Evolutionary conservation across 1,140 invertebrate species (phyloP).

Genomic region (Trigoniulus corallinus): DNA sequence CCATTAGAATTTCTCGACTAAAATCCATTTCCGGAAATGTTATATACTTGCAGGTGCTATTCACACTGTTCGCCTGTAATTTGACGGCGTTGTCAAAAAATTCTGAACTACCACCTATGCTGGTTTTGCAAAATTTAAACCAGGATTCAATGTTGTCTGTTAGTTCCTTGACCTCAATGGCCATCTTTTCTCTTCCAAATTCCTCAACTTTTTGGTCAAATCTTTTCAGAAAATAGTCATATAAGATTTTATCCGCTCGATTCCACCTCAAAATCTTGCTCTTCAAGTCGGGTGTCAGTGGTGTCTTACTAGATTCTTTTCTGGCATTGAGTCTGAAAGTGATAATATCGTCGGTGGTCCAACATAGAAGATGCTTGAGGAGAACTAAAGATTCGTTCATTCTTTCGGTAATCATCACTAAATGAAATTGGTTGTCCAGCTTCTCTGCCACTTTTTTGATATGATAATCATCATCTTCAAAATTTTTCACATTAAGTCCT

Average conservation of each 20-base stretch:
- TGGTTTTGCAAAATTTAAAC: not conserved
- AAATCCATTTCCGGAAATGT: too few relatives aligned
- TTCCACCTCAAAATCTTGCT: constrained; percentile 16
- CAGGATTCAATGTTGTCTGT: not conserved
- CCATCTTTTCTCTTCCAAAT: constrained; percentile 21
- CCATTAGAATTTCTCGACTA: too few relatives aligned
- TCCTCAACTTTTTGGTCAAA: constrained; percentile 17
- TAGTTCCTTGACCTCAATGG: constrained; percentile 13
- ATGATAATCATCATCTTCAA: constrained; percentile 7
- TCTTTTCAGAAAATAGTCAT: constrained; percentile 21
- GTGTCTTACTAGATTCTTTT: constrained; percentile 1
- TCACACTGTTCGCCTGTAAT: too few relatives aligned
- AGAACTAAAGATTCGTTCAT: constrained; percentile 20
- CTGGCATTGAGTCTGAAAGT: constrained; percentile 15
- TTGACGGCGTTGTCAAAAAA: too few relatives aligned
- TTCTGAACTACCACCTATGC: too few relatives aligned
- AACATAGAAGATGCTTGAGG: constrained; percentile 17
- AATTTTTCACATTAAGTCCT: constrained; percentile 11
- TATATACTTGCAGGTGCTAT: too few relatives aligned
- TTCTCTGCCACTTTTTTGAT: constrained; percentile 7
- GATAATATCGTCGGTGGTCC: constrained; percentile 19
- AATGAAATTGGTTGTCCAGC: constrained; percentile 17
- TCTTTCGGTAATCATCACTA: constrained; percentile 18
- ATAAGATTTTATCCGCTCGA: constrained; percentile 20
- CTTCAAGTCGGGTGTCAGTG: constrained; percentile 6